These are phyloP conservation scores for Polydrusus cervinus DNA, from an alignment of 2,888 invertebrate genomes.

Conservation along the genomic window DNA sequence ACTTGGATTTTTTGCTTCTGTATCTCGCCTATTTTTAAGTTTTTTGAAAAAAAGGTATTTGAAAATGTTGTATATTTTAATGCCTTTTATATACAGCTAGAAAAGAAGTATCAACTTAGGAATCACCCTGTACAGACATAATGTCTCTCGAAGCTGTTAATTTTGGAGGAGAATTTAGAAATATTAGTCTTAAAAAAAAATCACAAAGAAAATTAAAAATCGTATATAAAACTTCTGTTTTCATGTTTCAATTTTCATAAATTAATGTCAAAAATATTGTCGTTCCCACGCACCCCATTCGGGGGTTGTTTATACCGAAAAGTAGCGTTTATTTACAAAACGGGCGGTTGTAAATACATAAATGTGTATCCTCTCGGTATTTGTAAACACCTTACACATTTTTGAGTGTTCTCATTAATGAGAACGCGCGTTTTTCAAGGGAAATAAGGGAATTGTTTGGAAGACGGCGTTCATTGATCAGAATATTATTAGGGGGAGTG, in stretches of 20 bases:
- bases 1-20: too few species aligned
- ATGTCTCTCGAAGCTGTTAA: too few species aligned
- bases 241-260: neutral
- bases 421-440: neutral
- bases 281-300: constrained; percentile 24
- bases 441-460: constrained; percentile 3
- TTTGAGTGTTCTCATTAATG: constrained; percentile 20
- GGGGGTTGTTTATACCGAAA: constrained; percentile 20
- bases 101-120: too few species aligned
- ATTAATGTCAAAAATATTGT: constrained; percentile 6
- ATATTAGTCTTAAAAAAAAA: too few species aligned
- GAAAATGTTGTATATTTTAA: too few species aligned
- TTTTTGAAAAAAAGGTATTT: too few species aligned
- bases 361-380: constrained; percentile 9
- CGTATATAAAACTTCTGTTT: too few species aligned
- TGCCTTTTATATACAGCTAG: too few species aligned
- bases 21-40: too few species aligned
- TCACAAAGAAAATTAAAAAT: too few species aligned
- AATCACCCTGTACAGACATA: too few species aligned
- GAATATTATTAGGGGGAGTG: constrained; percentile 14
- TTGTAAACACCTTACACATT: constrained; percentile 27
- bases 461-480: constrained; percentile 25
- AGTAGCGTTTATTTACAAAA: constrained; percentile 26
- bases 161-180: too few species aligned
- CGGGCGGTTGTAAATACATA: constrained; percentile 17